A percentile compares a stretch with the other conserved stretches of the same genome.
Conservation (phyloP, 2,888 invertebrate species). For the Scaeva pyrastri region DNA sequence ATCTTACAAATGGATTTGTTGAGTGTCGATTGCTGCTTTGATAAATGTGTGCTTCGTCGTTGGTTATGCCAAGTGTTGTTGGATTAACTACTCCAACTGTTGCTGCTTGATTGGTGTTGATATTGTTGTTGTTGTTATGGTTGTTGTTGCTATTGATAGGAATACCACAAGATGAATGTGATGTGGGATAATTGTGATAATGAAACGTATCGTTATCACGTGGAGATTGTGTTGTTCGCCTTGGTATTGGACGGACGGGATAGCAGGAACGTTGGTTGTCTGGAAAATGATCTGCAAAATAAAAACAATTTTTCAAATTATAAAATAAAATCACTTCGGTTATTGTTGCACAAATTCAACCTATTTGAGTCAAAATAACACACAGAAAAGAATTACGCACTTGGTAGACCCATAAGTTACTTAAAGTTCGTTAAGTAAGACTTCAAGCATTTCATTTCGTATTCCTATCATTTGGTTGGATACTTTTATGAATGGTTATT, state of each 20-base stretch:
- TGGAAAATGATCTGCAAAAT: conserved; percentile 78
- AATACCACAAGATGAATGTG: conserved; percentile 64
- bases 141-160: conserved; percentile 55
- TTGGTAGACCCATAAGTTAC: too few relatives aligned
- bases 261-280: conserved; percentile 83
- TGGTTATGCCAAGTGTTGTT: conserved; percentile 78
- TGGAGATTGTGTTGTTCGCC: conserved; percentile 75
- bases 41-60: conserved; percentile 48
- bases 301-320: too few relatives aligned
- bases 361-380: too few relatives aligned
- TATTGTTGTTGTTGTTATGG: conserved; percentile 58
- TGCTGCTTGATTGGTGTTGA: conserved; percentile 70
- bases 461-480: too few relatives aligned
- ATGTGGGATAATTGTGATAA: conserved; percentile 76
- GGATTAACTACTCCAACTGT: conserved; percentile 82
- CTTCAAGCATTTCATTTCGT: too few relatives aligned
- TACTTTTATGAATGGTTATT: too few relatives aligned
- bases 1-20: conserved; percentile 64
- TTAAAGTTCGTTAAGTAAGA: too few relatives aligned
- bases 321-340: too few relatives aligned
- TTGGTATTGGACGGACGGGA: conserved; percentile 83
- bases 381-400: too few relatives aligned
- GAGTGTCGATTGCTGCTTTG: conserved; percentile 29
- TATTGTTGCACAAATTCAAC: too few relatives aligned
- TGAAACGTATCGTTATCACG: conserved; percentile 66